Percentiles rank a stretch among this genome's conserved stretches.
Evolutionary conservation across 2,888 invertebrate genomes (phyloP).

Genomic region (Aporophyla nigra): DNA sequence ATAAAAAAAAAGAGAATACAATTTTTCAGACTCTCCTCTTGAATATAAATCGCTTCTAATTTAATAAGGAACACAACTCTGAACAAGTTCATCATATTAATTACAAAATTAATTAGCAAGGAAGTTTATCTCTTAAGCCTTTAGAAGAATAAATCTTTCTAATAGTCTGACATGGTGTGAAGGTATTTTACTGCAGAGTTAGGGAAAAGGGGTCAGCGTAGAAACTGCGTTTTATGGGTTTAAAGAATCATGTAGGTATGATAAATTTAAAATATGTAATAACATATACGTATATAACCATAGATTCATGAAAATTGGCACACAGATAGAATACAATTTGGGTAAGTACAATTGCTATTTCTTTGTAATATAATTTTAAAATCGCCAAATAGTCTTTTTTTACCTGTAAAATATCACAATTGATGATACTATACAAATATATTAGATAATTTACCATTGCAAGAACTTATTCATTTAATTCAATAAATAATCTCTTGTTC

Average conservation of each 20-base stretch:
- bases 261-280: too few species aligned
- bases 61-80: constrained; percentile 52
- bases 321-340: too few species aligned
- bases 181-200: constrained; percentile 2
- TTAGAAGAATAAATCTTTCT: constrained; percentile 38
- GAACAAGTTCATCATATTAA: constrained; percentile 55
- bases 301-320: too few species aligned
- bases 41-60: constrained; percentile 63
- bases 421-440: too few species aligned
- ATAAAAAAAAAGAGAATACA: constrained; percentile 18
- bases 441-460: too few species aligned
- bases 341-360: too few species aligned
- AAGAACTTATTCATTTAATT: too few species aligned
- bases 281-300: too few species aligned
- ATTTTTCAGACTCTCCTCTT: constrained; percentile 39
- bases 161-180: constrained; percentile 4
- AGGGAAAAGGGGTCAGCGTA: background rate
- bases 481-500: too few species aligned
- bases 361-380: too few species aligned
- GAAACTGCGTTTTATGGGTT: background rate
- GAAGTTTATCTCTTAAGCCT: constrained; percentile 45
- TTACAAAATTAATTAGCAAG: constrained; percentile 57
- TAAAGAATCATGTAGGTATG: background rate
- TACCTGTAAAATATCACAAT: too few species aligned
- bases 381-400: too few species aligned